Evolutionary conservation across 2,888 invertebrate species (phyloP), one percentile per base, ranked within the genome.

Genomic region (Ochropleura plecta): DNA sequence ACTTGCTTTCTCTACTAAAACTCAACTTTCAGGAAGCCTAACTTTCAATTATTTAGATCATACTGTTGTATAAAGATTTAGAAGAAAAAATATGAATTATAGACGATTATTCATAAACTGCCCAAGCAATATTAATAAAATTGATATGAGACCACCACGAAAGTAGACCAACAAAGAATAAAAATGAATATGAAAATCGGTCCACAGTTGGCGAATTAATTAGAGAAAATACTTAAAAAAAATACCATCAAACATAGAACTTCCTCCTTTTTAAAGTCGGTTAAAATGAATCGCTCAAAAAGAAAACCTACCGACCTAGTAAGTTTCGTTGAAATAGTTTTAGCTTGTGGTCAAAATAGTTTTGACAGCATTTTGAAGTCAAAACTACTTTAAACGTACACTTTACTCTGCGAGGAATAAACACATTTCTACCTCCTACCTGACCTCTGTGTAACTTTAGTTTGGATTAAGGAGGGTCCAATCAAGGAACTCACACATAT

Each of bases 401-500:
- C 14, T 59, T 40, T 30, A 8, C 8, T 30, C 57, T 59, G 30
- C 1, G 14, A 59, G 30, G 16, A 8, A 30, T 40, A 30, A 30
- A 65, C 42, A 51, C 9, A 76, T 60, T 64, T 44, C 59, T 3
- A 76, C 51, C 12, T 16, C 59, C 40, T 8, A 68, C n/a, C 20
- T 53, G 67, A 59, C 63, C 57, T 70, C 7, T 9, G 12, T 53
- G n/a, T 70, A 51, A 51, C 44, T 81, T 59, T 42, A 66, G 66
- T 63, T 64, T 20, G 16, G 63, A 81, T 76, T 69, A 81, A 69
- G 81, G 66, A 49, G 30, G 60, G 20, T 18, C 62, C 73, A 69
- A 81, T 76, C 73, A 78, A 44, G 57, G 62, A 66, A 62, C 57
- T 48, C 53, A 72, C 48, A 66, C 62, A 55, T 30, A 77, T 55